Conservation (phyloP, 2,888 invertebrate species). For the Ormyrus rosae region DNA sequence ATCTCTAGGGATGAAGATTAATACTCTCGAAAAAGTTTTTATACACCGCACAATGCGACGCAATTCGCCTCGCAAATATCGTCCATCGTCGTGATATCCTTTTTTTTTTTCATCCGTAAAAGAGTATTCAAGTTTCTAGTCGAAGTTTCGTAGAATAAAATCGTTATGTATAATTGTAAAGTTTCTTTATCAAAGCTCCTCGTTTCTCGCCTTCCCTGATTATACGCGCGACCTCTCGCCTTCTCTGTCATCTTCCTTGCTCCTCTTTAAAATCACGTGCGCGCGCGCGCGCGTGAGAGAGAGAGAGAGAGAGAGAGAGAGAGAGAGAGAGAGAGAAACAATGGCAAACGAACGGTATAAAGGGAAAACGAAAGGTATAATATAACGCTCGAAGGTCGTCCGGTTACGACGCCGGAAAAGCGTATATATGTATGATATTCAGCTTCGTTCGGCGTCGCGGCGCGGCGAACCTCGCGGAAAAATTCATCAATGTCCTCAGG, state of each 20-base stretch:
- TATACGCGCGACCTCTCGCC: constrained; percentile 9
- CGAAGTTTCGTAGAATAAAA: constrained; percentile 54
- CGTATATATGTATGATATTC: neutral
- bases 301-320: neutral
- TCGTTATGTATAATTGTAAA: constrained; percentile 56
- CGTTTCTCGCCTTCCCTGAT: constrained; percentile 12
- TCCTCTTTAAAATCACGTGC: neutral
- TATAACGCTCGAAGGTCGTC: neutral
- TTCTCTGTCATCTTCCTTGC: constrained; percentile 4
- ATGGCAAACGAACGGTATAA: constrained; percentile 29
- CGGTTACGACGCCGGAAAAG: neutral
- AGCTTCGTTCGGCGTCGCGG: too few relatives aligned
- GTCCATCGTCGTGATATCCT: constrained; percentile 7
- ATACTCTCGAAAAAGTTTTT: constrained; percentile 38
- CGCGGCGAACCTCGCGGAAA: neutral
- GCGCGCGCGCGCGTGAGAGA: neutral
- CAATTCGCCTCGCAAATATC: constrained; percentile 8
- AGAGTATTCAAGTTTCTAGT: constrained; percentile 46
- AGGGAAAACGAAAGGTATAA: constrained; percentile 37
- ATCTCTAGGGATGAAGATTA: constrained; percentile 41
- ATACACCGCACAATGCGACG: constrained; percentile 18
- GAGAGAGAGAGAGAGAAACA: constrained; percentile 29
- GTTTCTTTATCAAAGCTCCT: constrained; percentile 57
- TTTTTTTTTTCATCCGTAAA: constrained; percentile 39
- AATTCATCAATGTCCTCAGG: constrained; percentile 41